Percentiles rank a stretch among this genome's conserved stretches.
phyloP scores from a whole-genome alignment of 1,140 invertebrate genomes.

The Argopecten irradians region DNA sequence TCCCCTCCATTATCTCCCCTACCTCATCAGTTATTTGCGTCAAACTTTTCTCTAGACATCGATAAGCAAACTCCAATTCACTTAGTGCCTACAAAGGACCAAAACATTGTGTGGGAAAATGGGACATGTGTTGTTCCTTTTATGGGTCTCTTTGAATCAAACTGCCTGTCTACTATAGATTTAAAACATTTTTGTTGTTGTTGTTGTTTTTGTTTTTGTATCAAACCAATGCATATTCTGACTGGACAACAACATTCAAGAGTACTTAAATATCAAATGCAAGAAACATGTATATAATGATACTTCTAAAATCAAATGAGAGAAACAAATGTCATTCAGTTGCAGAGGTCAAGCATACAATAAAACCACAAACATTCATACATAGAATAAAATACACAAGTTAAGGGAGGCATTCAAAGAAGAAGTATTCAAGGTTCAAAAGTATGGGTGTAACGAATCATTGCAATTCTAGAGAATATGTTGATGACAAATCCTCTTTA shows the following conservation, averaged over 20 bases:
- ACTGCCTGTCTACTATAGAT: neutral
- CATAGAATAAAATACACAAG: neutral
- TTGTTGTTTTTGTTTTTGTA: no score
- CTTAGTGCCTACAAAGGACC: slow-evolving; percentile 67
- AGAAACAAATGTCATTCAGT: slow-evolving; percentile 9
- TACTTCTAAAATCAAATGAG: neutral
- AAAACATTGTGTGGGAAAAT: slow-evolving; percentile 19
- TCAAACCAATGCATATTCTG: neutral
- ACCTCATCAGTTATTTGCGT: slow-evolving; percentile 72
- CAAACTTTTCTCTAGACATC: slow-evolving; percentile 75
- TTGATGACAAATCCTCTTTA: no score
- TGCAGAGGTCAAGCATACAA: neutral
- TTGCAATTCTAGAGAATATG: no score
- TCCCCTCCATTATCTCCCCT: slow-evolving; percentile 38
- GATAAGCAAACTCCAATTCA: slow-evolving; percentile 74
- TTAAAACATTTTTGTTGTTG: neutral
- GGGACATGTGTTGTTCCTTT: neutral
- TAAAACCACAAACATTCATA: slow-evolving; percentile 2
- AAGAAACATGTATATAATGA: neutral
- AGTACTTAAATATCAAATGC: neutral
- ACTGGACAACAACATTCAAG: slow-evolving; percentile 3
- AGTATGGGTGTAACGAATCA: no score
- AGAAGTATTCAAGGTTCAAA: no score
- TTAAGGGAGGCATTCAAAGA: neutral
- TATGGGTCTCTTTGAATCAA: neutral